Conservation (phyloP, 2,888 invertebrate species). For the Ophion ventricosus region DNA sequence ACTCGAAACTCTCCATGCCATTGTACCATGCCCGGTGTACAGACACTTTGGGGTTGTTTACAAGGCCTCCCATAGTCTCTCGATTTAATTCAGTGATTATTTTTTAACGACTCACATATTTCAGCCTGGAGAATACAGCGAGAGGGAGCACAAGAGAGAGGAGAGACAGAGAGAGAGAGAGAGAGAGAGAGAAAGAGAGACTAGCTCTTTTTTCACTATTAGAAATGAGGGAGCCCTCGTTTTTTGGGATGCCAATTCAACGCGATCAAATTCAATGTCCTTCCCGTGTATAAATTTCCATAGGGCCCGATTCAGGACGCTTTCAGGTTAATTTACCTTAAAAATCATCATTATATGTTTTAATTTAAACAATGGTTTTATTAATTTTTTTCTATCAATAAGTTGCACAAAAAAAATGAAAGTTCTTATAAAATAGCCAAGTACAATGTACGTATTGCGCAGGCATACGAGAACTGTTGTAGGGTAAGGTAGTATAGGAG, state of each 20-base stretch:
- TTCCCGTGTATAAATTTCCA: too few species aligned
- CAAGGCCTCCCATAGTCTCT: constrained; percentile 76
- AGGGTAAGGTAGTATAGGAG: too few species aligned
- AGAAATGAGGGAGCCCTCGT: neutral
- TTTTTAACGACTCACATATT: constrained; percentile 80
- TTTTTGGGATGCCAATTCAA: neutral
- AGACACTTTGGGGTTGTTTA: constrained; percentile 79
- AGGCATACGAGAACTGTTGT: too few species aligned
- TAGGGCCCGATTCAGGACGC: too few species aligned
- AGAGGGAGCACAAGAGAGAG: constrained; percentile 10
- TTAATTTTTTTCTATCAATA: too few species aligned
- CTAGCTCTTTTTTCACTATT: neutral
- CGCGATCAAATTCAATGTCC: neutral
- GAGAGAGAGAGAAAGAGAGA: constrained; percentile 25
- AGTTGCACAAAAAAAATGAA: too few species aligned
- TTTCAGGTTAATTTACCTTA: too few species aligned
- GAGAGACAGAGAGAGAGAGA: constrained; percentile 25
- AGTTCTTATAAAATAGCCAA: too few species aligned
- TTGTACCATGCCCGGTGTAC: constrained; percentile 36
- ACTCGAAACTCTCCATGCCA: constrained; percentile 39
- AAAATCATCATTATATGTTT: too few species aligned
- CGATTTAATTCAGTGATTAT: constrained; percentile 83
- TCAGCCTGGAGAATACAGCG: constrained; percentile 45
- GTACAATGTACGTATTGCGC: too few species aligned
- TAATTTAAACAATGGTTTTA: too few species aligned